Percentiles rank a stretch among this genome's conserved stretches.
Evolutionary conservation across 2,888 invertebrate genomes (phyloP).

Genomic region (Plagodis pulveraria): DNA sequence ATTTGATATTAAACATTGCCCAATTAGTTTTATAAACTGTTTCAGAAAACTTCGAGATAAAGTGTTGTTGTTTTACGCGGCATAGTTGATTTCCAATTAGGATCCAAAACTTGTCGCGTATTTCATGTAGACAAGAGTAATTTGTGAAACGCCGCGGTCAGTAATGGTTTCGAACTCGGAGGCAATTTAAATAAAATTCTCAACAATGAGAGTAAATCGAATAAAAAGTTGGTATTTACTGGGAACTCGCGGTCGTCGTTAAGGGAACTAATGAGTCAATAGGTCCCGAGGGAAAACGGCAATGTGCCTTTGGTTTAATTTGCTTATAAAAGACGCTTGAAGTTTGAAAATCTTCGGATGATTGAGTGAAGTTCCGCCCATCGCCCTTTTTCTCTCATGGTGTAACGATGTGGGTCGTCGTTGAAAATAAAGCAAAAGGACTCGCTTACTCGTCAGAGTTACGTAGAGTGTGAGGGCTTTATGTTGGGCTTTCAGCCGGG

Average conservation of each 20-base stretch:
- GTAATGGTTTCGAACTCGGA: slow-evolving; percentile 52
- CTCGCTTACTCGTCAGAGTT: slow-evolving; percentile 37
- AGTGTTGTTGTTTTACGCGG: slow-evolving; percentile 54
- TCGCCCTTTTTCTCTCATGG: slow-evolving; percentile 14
- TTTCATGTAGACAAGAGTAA: slow-evolving; percentile 61
- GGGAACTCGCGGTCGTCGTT: slow-evolving; percentile 35
- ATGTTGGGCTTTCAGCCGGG: slow-evolving; percentile 46
- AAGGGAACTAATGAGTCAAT: slow-evolving; percentile 36
- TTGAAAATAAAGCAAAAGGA: slow-evolving; percentile 27
- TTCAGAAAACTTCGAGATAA: slow-evolving; percentile 47
- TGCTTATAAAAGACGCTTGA: slow-evolving; percentile 21
- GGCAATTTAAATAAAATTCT: slow-evolving; percentile 55
- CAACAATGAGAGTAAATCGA: slow-evolving; percentile 52
- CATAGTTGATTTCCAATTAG: slow-evolving; percentile 71
- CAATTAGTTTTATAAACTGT: slow-evolving; percentile 41
- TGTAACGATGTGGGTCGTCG: slow-evolving; percentile 22
- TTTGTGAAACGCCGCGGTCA: slow-evolving; percentile 61
- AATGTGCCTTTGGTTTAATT: slow-evolving; percentile 41
- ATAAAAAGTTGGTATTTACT: slow-evolving; percentile 54
- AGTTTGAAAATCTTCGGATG: slow-evolving; percentile 3
- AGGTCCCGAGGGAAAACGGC: slow-evolving; percentile 36
- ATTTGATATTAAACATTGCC: slow-evolving; percentile 21
- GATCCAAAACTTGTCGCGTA: slow-evolving; percentile 63
- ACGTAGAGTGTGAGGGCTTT: slow-evolving; percentile 40
- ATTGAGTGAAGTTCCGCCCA: slow-evolving; percentile 8